Evolutionary conservation across 2,888 invertebrate species (phyloP).

Genomic region (Phlogophora meticulosa): DNA sequence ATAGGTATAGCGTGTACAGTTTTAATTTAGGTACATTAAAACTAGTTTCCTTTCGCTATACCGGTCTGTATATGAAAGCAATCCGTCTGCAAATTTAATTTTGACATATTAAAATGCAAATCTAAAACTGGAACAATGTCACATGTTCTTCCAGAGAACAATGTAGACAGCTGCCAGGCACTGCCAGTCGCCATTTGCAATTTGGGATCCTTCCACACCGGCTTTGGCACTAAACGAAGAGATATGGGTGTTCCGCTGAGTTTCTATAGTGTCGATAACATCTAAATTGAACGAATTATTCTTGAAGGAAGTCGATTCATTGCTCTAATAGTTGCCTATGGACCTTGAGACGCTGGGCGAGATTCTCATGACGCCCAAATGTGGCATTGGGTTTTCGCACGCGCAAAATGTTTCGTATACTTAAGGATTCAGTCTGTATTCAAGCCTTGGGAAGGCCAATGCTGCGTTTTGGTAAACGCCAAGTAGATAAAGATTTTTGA

Average conservation of each 20-base stretch:
- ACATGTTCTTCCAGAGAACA: conserved; percentile 24
- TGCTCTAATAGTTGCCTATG: conserved; percentile 37
- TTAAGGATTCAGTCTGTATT: not conserved
- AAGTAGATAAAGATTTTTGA: not conserved
- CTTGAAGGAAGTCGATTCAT: conserved; percentile 51
- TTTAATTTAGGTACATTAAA: too few relatives aligned
- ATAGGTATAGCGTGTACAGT: too few relatives aligned
- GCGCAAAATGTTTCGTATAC: conserved; percentile 1
- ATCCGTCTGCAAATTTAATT: not conserved
- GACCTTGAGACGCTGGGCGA: conserved; percentile 33
- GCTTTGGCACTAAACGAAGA: conserved; percentile 38
- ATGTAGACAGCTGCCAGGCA: conserved; percentile 2
- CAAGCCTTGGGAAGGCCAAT: not conserved
- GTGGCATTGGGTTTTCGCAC: conserved; percentile 2
- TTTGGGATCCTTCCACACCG: conserved; percentile 38
- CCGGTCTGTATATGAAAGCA: not conserved
- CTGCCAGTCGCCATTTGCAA: conserved; percentile 54
- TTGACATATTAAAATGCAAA: conserved; percentile 15
- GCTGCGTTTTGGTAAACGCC: not conserved
- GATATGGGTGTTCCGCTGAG: conserved; percentile 44
- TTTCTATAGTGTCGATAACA: conserved; percentile 55
- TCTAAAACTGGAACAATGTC: conserved; percentile 4
- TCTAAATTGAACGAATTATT: conserved; percentile 59
- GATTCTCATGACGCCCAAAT: conserved; percentile 9
- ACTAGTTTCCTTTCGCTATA: conserved; percentile 22